phyloP scores from a whole-genome alignment of 2,113 vertebrate genomes.

The Gambusia affinis region DNA sequence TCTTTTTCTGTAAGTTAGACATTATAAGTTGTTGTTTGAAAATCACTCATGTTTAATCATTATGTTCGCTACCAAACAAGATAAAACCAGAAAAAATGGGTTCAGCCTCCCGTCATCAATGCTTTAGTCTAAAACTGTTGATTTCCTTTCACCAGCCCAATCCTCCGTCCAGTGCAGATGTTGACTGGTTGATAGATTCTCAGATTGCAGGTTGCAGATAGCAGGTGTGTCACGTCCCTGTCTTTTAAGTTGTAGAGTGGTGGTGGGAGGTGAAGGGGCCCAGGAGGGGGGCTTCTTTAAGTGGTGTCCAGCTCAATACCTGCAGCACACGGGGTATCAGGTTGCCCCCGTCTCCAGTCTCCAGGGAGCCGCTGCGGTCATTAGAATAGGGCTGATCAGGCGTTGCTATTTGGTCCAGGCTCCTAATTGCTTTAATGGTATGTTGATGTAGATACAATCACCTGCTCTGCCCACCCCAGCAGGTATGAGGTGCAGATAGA shows the following conservation, averaged over 20 bases:
- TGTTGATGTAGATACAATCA: constrained; percentile 85
- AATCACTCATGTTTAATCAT: background rate
- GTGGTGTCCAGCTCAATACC: constrained; percentile 65
- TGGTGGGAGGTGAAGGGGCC: too few species aligned
- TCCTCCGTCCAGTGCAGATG: constrained; percentile 9
- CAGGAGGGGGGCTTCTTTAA: constrained; percentile 57
- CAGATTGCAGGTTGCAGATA: constrained; percentile 76
- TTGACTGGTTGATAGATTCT: constrained; percentile 51
- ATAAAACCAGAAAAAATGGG: background rate
- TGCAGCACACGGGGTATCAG: constrained; percentile 50
- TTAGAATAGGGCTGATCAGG: constrained; percentile 69
- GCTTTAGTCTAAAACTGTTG: background rate
- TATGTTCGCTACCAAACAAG: background rate
- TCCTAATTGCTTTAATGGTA: constrained; percentile 84
- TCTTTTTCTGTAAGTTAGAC: too few species aligned
- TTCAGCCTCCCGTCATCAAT: background rate
- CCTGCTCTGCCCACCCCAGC: constrained; percentile 79
- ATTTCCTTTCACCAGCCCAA: constrained; percentile 12
- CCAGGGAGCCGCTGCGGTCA: constrained; percentile 65
- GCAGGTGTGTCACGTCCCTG: constrained; percentile 74
- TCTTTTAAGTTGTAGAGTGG: constrained; percentile 71
- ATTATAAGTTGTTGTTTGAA: too few species aligned
- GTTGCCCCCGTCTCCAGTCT: constrained; percentile 64
- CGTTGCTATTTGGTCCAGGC: constrained; percentile 66
- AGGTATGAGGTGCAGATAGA: constrained; percentile 74